Conservation (phyloP, 2,113 vertebrate genomes). For the Podilymbus podiceps region DNA sequence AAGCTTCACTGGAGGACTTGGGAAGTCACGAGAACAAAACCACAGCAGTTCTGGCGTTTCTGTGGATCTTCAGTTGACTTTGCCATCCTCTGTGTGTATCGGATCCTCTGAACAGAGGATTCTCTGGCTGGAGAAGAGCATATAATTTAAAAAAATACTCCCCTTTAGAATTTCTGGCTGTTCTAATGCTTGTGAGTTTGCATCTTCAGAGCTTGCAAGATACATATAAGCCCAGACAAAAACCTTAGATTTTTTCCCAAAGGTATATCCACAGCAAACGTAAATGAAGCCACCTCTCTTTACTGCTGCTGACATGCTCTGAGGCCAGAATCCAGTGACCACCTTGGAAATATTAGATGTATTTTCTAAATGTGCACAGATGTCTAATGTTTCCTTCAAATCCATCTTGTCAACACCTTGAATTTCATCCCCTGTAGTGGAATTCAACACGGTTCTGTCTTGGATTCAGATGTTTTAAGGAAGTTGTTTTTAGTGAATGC, state of each 20-base stretch:
- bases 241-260: neutral
- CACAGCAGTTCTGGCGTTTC: neutral
- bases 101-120: neutral
- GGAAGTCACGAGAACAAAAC: neutral
- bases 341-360: neutral
- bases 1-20: neutral
- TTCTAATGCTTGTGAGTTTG: neutral
- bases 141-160: neutral
- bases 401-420: neutral
- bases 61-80: neutral
- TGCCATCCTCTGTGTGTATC: neutral
- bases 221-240: neutral
- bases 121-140: neutral
- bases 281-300: neutral
- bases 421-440: neutral
- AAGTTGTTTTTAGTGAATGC: neutral
- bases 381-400: neutral
- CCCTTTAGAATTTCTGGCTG: neutral
- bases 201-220: neutral
- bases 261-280: neutral
- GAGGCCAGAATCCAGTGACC: neutral
- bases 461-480: neutral
- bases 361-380: neutral
- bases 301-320: neutral
- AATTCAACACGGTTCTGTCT: neutral